Evolutionary conservation across 2,888 invertebrate species (phyloP), one percentile per base, ranked within the genome.

Genomic region (Polietes domitor): DNA sequence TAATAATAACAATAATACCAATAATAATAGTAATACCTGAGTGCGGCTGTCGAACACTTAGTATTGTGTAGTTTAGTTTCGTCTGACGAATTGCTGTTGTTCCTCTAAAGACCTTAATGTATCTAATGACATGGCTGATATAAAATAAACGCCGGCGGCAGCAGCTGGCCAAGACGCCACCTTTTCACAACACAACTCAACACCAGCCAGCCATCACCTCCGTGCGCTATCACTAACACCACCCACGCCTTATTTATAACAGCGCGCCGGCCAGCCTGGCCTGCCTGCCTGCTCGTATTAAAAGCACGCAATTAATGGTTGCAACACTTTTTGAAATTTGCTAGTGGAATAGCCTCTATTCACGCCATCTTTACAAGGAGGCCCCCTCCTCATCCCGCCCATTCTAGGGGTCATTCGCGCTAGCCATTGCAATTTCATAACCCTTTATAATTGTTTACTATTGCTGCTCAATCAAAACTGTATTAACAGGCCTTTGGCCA

Each of bases 111-210:
- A 15, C 26, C 53, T 77, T 73, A 68, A 65, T 26, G 26, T 61
- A 21, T 21, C n/a, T 47, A 80, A 77, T 83, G 70, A 77, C 21
- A 83, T 21, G 53, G 43, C 75, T 15, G 43, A 21, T 63, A 21
- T 17, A 70, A 73, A 32, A 32, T 47, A 58, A 65, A 65, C 37
- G 65, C 65, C 65, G 58, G 70, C 80, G 63, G 70, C 80, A 73
- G 77, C 83, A 83, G 26, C 55, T 78, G 77, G 50, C 72, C 77
- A 80, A 78, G 80, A 84, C 83, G 83, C 77, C 83, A 80, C 75
- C 77, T 75, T 47, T 37, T 53, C 77, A 72, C 50, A 32, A n/a
- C 47, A 41, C 32, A 78, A 71, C 55, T 58, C n/a, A 70, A 50
- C 58, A 72, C 53, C 47, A 68, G 43, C 47, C 72, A 32, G 37